These are phyloP conservation scores for Herpetotheres cachinnans DNA, from an alignment of 2,113 vertebrate species.

Conservation along the genomic window DNA sequence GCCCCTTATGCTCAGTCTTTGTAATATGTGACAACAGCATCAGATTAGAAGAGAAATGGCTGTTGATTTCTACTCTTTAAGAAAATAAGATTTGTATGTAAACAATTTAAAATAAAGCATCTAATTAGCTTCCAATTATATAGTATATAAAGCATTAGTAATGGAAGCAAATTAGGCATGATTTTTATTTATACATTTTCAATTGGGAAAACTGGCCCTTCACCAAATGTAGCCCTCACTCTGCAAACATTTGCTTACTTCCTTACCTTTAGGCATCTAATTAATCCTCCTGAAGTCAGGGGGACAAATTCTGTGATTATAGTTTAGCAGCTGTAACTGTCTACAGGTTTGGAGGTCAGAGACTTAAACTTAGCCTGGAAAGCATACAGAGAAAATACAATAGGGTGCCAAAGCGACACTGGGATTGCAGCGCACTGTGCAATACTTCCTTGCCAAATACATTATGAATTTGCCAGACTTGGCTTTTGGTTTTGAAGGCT, in stretches of 20 bases:
- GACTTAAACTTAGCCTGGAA: neutral
- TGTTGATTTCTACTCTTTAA: slow-evolving; percentile 59
- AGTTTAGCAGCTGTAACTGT: neutral
- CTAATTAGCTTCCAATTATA: slow-evolving; percentile 52
- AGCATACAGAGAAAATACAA: neutral
- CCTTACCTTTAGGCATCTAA: slow-evolving; percentile 14
- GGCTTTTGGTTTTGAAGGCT: neutral
- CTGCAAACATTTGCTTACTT: neutral
- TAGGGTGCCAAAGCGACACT: neutral
- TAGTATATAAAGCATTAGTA: slow-evolving; percentile 33
- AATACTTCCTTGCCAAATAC: neutral
- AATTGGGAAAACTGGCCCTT: slow-evolving; percentile 1
- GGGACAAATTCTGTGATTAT: neutral
- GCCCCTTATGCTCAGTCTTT: slow-evolving; percentile 40
- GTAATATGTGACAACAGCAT: slow-evolving; percentile 53
- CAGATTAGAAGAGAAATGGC: slow-evolving; percentile 60
- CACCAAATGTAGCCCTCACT: neutral
- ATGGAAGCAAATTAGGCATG: slow-evolving; percentile 34
- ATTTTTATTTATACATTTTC: slow-evolving; percentile 38
- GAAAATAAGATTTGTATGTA: slow-evolving; percentile 68
- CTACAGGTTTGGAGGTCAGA: neutral
- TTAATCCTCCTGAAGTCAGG: neutral
- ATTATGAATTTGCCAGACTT: neutral
- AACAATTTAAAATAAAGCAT: slow-evolving; percentile 69
- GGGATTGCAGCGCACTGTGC: neutral